Conservation (phyloP, 2,888 invertebrate genomes). For the Bhutanitis thaidina region DNA sequence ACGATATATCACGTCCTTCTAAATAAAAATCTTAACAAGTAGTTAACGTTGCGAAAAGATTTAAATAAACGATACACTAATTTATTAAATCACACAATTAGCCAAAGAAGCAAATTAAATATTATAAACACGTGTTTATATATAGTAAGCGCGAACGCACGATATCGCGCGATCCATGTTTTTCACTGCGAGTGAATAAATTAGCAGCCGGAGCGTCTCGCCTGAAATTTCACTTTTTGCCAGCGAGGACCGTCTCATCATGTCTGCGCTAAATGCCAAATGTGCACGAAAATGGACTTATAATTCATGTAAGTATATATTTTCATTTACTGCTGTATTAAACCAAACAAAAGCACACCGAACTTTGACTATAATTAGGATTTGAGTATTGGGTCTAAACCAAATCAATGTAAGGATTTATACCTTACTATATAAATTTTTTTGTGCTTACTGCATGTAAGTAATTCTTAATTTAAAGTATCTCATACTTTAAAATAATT, state of each 20-base stretch:
- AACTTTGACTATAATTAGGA: too few relatives aligned
- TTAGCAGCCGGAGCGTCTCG: conserved; percentile 53
- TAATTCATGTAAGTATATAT: conserved; percentile 57
- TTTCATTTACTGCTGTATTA: not conserved
- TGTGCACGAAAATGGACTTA: conserved; percentile 46
- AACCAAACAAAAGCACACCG: too few relatives aligned
- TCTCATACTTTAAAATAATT: too few relatives aligned
- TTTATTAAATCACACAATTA: conserved; percentile 19
- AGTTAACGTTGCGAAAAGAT: conserved; percentile 20
- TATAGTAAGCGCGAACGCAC: conserved; percentile 66
- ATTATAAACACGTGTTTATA: conserved; percentile 65
- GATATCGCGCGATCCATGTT: conserved; percentile 62
- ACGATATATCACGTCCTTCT: conserved; percentile 27
- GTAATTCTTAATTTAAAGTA: too few relatives aligned
- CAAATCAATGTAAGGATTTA: too few relatives aligned
- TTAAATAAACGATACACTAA: conserved; percentile 11
- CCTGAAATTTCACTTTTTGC: conserved; percentile 74
- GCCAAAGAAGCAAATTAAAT: conserved; percentile 40
- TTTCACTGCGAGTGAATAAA: conserved; percentile 68
- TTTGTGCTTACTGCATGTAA: too few relatives aligned
- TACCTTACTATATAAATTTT: too few relatives aligned
- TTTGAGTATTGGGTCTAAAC: too few relatives aligned
- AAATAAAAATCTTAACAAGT: conserved; percentile 13
- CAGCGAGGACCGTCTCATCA: conserved; percentile 49
- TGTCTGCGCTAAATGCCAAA: conserved; percentile 52